phyloP scores from a whole-genome alignment of 2,113 vertebrate genomes.

The Rhombomys opimus region DNA sequence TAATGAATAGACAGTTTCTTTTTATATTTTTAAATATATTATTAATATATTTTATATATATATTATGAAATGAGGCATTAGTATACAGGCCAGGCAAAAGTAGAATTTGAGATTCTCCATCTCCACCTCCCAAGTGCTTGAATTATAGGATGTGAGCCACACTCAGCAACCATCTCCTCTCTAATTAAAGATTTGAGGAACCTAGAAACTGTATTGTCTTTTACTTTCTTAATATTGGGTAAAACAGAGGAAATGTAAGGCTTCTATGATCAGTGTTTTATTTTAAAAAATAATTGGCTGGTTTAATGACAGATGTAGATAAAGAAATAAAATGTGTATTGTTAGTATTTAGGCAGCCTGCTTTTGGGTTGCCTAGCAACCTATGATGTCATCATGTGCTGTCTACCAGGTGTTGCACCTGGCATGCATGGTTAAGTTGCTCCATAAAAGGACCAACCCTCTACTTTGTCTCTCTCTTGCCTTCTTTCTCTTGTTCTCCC shows the following conservation, averaged over 20 bases:
- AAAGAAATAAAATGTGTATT: conserved; percentile 7
- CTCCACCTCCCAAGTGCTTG: background rate
- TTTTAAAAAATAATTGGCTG: conserved; percentile 15
- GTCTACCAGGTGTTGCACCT: too few species aligned
- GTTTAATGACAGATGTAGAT: background rate
- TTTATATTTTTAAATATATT: conserved; percentile 10
- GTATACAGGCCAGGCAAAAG: background rate
- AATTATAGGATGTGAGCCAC: background rate
- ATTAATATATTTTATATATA: background rate
- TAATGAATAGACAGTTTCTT: conserved; percentile 4
- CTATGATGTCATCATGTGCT: too few species aligned
- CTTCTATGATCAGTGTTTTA: conserved; percentile 8
- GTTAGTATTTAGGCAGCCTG: too few species aligned
- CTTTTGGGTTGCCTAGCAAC: too few species aligned
- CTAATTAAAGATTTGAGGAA: conserved; percentile 48
- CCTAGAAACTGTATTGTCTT: conserved; percentile 17
- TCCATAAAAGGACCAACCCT: too few species aligned
- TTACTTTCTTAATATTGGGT: conserved; percentile 27
- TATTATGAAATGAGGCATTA: background rate
- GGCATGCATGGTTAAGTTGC: too few species aligned
- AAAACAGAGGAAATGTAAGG: conserved; percentile 45
- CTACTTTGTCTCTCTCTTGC: too few species aligned
- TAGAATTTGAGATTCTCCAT: background rate
- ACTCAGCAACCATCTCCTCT: background rate
- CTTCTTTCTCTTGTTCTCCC: too few species aligned